A percentile compares a stretch with the other conserved stretches of the same genome.
Conservation (phyloP, 2,797 vertebrate genomes). For the Danio choprae region DNA sequence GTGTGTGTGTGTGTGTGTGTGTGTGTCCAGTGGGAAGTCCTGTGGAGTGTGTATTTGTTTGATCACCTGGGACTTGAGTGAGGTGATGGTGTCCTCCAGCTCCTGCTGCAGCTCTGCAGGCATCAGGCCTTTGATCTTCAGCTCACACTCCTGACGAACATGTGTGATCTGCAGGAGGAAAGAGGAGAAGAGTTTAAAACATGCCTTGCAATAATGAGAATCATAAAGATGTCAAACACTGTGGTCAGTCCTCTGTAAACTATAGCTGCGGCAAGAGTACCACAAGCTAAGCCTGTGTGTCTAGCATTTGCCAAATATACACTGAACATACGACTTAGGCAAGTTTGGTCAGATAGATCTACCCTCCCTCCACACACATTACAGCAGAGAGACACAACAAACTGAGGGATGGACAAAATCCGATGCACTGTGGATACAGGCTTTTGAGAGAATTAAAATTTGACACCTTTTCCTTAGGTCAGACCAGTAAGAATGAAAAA, state of each 20-base stretch:
- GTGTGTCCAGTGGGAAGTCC: constrained; percentile 23
- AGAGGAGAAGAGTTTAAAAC: constrained; percentile 30
- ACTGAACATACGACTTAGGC: constrained; percentile 80
- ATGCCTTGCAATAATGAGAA: constrained; percentile 10
- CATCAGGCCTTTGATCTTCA: constrained; percentile 90
- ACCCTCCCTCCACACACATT: constrained; percentile 70
- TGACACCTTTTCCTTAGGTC: background rate
- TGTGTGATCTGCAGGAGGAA: constrained; percentile 80
- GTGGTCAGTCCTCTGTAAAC: constrained; percentile 57
- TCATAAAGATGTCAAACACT: constrained; percentile 60
- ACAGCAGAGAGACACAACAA: constrained; percentile 49
- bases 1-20: too few relatives aligned
- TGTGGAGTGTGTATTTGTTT: constrained; percentile 19
- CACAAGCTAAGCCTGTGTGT: constrained; percentile 73
- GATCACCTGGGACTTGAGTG: constrained; percentile 93
- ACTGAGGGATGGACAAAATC: constrained; percentile 65
- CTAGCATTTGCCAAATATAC: constrained; percentile 76
- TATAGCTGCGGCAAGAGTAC: constrained; percentile 62
- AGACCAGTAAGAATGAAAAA: background rate
- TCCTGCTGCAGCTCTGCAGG: constrained; percentile 87
- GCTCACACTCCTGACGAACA: constrained; percentile 87
- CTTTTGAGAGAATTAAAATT: constrained; percentile 5
- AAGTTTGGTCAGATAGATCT: constrained; percentile 70
- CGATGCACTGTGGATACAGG: constrained; percentile 42
- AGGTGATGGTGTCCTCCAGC: constrained; percentile 92